Percentiles rank a stretch among this genome's conserved stretches.
These are phyloP conservation scores for Lasioglossum villosulum DNA, from an alignment of 2,888 invertebrate genomes.

Conservation along the genomic window DNA sequence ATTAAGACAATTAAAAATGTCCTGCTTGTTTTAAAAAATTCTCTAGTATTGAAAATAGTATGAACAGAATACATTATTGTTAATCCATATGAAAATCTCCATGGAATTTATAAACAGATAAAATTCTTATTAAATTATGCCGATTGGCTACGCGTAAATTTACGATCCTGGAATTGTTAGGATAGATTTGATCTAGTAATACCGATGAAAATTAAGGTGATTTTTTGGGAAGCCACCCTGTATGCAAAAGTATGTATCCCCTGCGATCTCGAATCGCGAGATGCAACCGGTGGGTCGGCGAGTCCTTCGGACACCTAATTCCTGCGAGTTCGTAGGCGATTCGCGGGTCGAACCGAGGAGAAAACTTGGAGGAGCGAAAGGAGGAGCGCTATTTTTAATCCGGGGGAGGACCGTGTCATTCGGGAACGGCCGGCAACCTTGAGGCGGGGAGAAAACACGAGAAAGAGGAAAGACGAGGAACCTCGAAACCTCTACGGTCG, in stretches of 20 bases:
- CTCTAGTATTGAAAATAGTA: too few relatives aligned
- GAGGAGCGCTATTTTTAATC: slow-evolving; percentile 54
- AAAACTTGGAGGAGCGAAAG: slow-evolving; percentile 11
- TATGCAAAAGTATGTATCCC: neutral
- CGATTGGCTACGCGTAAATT: neutral
- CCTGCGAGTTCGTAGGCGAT: slow-evolving; percentile 1
- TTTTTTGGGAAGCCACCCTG: neutral
- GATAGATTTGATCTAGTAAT: neutral
- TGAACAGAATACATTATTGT: too few relatives aligned
- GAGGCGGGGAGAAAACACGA: slow-evolving; percentile 48
- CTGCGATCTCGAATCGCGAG: neutral
- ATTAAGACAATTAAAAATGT: too few relatives aligned
- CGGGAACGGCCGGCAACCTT: slow-evolving; percentile 50
- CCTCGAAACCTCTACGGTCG: slow-evolving; percentile 32
- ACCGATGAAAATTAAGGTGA: neutral
- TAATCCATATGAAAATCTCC: too few relatives aligned
- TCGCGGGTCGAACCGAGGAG: neutral
- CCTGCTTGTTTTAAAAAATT: too few relatives aligned
- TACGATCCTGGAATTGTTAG: neutral
- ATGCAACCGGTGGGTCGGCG: slow-evolving; percentile 9
- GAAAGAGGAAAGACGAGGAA: slow-evolving; percentile 36
- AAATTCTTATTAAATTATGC: neutral
- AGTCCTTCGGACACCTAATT: neutral
- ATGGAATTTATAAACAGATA: neutral
- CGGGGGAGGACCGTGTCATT: slow-evolving; percentile 51